A percentile compares a stretch with the other conserved stretches of the same genome.
Conservation (phyloP, 2,797 vertebrate species). For the Takifugu ocellatus region DNA sequence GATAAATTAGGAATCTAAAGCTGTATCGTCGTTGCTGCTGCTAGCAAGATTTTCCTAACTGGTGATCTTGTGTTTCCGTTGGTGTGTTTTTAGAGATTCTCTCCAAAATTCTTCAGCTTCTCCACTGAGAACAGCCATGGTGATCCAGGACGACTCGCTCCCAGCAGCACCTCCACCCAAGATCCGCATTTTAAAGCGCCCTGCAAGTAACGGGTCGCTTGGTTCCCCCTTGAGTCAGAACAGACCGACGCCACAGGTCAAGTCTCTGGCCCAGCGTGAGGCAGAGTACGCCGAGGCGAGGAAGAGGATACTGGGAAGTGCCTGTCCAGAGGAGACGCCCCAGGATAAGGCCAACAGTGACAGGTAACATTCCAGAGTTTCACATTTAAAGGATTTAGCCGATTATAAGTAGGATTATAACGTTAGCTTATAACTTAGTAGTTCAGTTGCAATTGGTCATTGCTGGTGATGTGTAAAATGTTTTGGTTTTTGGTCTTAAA, state of each 20-base stretch:
- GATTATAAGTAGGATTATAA: too few species aligned
- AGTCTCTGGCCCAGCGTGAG: constrained; percentile 94
- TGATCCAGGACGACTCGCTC: constrained; percentile 93
- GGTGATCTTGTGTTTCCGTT: background rate
- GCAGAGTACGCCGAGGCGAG: constrained; percentile 96
- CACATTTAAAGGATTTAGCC: too few species aligned
- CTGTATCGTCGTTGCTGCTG: too few species aligned
- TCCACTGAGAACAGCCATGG: constrained; percentile 83
- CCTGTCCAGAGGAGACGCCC: constrained; percentile 89
- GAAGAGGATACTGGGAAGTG: constrained; percentile 94
- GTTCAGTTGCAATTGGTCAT: too few species aligned
- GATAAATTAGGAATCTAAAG: too few species aligned
- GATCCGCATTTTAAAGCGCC: constrained; percentile 96
- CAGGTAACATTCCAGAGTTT: constrained; percentile 63
- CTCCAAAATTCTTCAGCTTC: constrained; percentile 75
- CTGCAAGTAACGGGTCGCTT: constrained; percentile 87
- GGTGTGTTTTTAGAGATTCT: constrained; percentile 75
- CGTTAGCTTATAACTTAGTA: too few species aligned
- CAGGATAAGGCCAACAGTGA: constrained; percentile 87
- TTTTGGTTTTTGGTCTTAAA: too few species aligned
- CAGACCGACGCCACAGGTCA: constrained; percentile 87
- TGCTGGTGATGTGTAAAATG: too few species aligned
- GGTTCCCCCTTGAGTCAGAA: constrained; percentile 78
- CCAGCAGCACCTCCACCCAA: constrained; percentile 88
- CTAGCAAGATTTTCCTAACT: background rate